phyloP scores from a whole-genome alignment of 2,888 invertebrate species.

The Pachydiplax longipennis region DNA sequence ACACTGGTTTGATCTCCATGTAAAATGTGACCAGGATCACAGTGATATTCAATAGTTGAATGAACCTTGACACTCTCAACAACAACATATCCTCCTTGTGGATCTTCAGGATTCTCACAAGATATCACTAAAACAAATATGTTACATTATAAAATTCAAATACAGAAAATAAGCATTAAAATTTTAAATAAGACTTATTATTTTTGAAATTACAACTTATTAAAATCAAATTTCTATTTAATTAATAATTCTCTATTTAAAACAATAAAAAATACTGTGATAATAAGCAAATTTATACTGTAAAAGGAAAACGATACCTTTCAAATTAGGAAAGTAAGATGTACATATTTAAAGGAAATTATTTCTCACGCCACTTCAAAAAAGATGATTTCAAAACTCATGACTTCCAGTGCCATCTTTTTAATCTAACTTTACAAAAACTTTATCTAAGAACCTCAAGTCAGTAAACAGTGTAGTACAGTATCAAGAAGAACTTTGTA shows the following conservation, averaged over 20 bases:
- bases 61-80: constrained; percentile 90
- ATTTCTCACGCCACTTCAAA: no score
- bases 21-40: constrained; percentile 83
- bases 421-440: no score
- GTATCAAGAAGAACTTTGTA: no score
- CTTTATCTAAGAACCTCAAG: no score
- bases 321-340: no score
- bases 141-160: neutral
- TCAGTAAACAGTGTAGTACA: no score
- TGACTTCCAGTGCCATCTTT: no score
- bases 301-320: no score
- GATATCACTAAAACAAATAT: constrained; percentile 72
- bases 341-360: no score
- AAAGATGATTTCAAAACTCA: no score
- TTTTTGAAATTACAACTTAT: neutral
- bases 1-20: constrained; percentile 74
- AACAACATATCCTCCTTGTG: constrained; percentile 84
- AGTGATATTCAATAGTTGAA: constrained; percentile 86
- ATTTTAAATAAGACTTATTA: no score
- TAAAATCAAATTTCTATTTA: neutral
- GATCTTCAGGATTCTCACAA: constrained; percentile 86
- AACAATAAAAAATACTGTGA: neutral
- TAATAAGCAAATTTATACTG: neutral
- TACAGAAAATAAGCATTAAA: constrained; percentile 45
- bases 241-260: no score